Evolutionary conservation across 2,888 invertebrate species (phyloP), one percentile per base, ranked within the genome.

Genomic region (Cephalotes varians): DNA sequence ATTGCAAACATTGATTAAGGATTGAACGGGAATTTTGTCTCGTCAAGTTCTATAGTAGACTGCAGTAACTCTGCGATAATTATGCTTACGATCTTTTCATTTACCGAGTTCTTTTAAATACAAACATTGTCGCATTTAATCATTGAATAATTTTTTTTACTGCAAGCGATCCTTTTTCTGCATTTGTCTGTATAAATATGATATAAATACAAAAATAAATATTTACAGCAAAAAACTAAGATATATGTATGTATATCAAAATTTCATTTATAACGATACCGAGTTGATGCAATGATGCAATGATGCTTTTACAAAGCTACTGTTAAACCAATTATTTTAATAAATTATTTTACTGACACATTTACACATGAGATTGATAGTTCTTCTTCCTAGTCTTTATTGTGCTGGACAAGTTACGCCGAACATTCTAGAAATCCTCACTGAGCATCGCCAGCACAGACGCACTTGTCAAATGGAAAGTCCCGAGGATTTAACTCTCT

Each of bases 401-500:
- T 34, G 28, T 31, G n/a, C n/a, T 25, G 18, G 18, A 47, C 34
- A 47, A 76, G 9, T 15, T 37, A 21, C 6, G 21, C n/a, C 15
- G 28, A 56, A 69, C 15, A 54, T 44, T 40, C 3, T 44, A 31
- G n/a, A 44, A 71, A 71, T 18, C 4, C 25, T 54, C 18, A 21
- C 18, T 10, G 40, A 71, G 6, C 21, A 71, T 44, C 25, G 44
- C 56, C 71, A 21, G 40, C 12, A 7, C 40, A 71, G 56, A 77
- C 65, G 47, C 80, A 56, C 81, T 64, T 47, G 54, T 81, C 71
- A 47, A 62, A 69, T 44, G 21, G 71, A 56, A 82, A 82, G 25
- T 82, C 64, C 81, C 31, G 10, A n/a, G 81, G 71, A 64, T 71
- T 81, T 81, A 71, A 71, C 40, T 82, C 58, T 82, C 81, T 64